phyloP scores from a whole-genome alignment of 1,140 invertebrate species.

The Drosophila simulans region DNA sequence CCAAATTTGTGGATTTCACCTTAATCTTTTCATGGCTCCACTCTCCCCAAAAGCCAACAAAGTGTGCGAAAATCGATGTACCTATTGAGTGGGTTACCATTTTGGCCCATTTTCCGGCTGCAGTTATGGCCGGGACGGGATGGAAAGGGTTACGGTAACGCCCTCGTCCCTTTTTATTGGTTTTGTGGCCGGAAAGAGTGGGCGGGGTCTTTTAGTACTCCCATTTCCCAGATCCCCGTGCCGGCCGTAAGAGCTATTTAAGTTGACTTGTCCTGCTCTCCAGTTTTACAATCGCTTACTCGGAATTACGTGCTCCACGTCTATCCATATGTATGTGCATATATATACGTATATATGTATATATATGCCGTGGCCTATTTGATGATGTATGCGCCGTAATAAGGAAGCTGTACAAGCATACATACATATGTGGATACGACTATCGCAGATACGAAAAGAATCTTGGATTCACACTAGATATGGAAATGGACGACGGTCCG shows the following conservation, averaged over 20 bases:
- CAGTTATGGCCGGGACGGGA: slow-evolving; percentile 44
- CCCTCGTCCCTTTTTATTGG: slow-evolving; percentile 52
- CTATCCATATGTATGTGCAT: too few relatives aligned
- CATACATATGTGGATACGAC: slow-evolving; percentile 24
- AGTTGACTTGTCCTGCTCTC: slow-evolving; percentile 56
- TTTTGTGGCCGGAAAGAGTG: slow-evolving; percentile 56
- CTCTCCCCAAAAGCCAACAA: slow-evolving; percentile 48
- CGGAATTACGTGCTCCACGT: slow-evolving; percentile 42
- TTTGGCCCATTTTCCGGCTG: slow-evolving; percentile 27
- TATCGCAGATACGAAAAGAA: slow-evolving; percentile 29
- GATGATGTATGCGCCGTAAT: slow-evolving; percentile 71
- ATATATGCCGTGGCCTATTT: slow-evolving; percentile 50
- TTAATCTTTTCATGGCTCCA: slow-evolving; percentile 65
- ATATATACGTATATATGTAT: neutral
- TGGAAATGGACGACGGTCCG: slow-evolving; percentile 14
- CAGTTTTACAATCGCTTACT: slow-evolving; percentile 65
- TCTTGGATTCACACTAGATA: slow-evolving; percentile 63
- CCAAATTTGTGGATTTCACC: slow-evolving; percentile 83
- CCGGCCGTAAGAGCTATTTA: slow-evolving; percentile 71
- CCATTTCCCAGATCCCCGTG: slow-evolving; percentile 11
- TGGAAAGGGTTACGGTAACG: slow-evolving; percentile 67
- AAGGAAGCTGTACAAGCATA: slow-evolving; percentile 61
- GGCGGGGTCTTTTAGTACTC: slow-evolving; percentile 15
- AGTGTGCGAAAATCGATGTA: slow-evolving; percentile 75
- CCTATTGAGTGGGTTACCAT: slow-evolving; percentile 57